Conservation (phyloP, 2,113 vertebrate species). For the Atractosteus spatula region DNA sequence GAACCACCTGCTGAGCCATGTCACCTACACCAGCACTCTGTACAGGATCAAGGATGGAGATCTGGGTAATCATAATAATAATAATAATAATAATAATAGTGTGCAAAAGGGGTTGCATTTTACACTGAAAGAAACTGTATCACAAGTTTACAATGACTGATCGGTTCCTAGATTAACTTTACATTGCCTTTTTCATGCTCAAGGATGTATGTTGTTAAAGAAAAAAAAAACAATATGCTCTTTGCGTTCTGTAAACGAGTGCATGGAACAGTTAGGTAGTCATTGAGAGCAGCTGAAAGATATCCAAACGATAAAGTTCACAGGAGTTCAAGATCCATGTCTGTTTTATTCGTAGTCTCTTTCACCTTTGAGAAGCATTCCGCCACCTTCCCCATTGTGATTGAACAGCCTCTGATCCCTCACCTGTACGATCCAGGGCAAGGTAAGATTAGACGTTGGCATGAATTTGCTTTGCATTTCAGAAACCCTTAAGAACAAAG, state of each 20-base stretch:
- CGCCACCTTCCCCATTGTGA: slow-evolving; percentile 56
- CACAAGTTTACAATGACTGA: background rate
- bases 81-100: background rate
- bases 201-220: background rate
- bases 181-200: too few species aligned
- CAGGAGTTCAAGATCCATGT: background rate
- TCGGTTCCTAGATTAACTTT: too few species aligned
- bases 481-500: background rate
- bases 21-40: slow-evolving; percentile 59
- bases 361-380: slow-evolving; percentile 42
- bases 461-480: too few species aligned
- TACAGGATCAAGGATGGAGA: slow-evolving; percentile 54
- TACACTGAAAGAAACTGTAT: background rate
- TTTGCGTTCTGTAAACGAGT: background rate
- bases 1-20: slow-evolving; percentile 48
- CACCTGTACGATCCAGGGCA: slow-evolving; percentile 58
- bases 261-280: too few species aligned
- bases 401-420: slow-evolving; percentile 48
- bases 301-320: too few species aligned
- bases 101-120: background rate
- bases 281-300: too few species aligned
- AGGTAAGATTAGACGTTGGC: slow-evolving; percentile 17
- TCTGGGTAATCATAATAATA: slow-evolving; percentile 41
- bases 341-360: slow-evolving; percentile 36
- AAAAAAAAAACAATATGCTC: background rate